Conservation (phyloP, 2,113 vertebrate species). For the Dipodomys stephensi region DNA sequence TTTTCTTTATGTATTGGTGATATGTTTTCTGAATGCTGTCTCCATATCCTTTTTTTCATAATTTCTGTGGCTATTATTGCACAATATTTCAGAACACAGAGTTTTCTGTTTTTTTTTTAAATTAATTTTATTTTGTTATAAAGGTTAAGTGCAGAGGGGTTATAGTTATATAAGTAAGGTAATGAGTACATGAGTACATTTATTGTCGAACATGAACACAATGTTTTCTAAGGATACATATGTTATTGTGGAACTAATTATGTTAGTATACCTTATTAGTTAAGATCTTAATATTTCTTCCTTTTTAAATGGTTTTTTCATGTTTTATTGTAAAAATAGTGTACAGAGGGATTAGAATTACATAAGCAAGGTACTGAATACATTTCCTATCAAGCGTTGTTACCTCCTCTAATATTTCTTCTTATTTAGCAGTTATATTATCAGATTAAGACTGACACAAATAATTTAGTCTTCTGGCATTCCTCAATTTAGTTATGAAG, state of each 20-base stretch:
- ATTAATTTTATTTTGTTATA: too few species aligned
- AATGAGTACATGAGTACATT: too few species aligned
- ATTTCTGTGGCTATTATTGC: not conserved
- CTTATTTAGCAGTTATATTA: not conserved
- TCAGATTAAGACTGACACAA: not conserved
- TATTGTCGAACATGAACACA: not conserved
- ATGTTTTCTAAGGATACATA: not conserved
- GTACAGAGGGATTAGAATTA: too few species aligned
- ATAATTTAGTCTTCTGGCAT: not conserved
- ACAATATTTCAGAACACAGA: not conserved
- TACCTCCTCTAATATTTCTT: not conserved
- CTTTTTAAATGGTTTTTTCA: too few species aligned
- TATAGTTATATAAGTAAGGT: too few species aligned
- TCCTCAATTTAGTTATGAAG: conserved; percentile 12
- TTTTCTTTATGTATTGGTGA: not conserved
- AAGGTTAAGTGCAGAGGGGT: too few species aligned
- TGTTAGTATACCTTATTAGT: not conserved
- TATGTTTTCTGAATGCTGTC: not conserved
- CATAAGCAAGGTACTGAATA: too few species aligned
- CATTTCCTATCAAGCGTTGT: too few species aligned
- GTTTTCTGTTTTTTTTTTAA: too few species aligned
- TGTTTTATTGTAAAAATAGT: too few species aligned
- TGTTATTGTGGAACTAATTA: not conserved
- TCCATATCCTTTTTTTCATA: not conserved
- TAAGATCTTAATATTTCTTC: not conserved